A percentile compares a stretch with the other conserved stretches of the same genome.
Evolutionary conservation across 2,113 vertebrate species (phyloP).

Genomic region (Meles meles): DNA sequence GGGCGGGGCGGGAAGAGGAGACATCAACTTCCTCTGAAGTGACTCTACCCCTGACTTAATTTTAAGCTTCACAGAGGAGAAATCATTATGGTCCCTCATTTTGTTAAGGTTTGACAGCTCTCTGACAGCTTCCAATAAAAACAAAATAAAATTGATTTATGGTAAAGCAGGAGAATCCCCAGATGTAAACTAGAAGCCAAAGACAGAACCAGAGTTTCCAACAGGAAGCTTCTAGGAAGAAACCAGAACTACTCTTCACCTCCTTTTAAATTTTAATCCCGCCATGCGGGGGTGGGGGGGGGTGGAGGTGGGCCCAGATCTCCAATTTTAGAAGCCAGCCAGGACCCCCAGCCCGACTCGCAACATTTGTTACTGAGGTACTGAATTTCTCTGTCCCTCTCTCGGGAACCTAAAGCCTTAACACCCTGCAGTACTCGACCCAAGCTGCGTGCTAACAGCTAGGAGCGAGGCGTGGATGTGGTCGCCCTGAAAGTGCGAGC

Average conservation of each 20-base stretch:
- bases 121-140: slow-evolving; percentile 36
- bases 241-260: not conserved
- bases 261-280: not conserved
- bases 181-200: not conserved
- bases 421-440: not conserved
- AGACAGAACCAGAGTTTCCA: not conserved
- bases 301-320: not conserved
- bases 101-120: slow-evolving; percentile 36
- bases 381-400: not conserved
- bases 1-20: not conserved
- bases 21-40: not conserved
- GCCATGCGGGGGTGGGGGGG: not conserved
- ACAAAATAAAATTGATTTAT: slow-evolving; percentile 30
- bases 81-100: not conserved
- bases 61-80: not conserved
- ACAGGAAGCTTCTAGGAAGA: not conserved
- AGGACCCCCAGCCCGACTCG: not conserved
- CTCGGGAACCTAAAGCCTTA: not conserved
- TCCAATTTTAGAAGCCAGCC: not conserved
- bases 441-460: not conserved
- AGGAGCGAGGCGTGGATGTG: not conserved
- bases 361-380: not conserved
- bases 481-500: not conserved
- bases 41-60: not conserved
- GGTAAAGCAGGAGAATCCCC: not conserved